Evolutionary conservation across 2,113 vertebrate genomes (phyloP).

Genomic region (Pungitius pungitius): DNA sequence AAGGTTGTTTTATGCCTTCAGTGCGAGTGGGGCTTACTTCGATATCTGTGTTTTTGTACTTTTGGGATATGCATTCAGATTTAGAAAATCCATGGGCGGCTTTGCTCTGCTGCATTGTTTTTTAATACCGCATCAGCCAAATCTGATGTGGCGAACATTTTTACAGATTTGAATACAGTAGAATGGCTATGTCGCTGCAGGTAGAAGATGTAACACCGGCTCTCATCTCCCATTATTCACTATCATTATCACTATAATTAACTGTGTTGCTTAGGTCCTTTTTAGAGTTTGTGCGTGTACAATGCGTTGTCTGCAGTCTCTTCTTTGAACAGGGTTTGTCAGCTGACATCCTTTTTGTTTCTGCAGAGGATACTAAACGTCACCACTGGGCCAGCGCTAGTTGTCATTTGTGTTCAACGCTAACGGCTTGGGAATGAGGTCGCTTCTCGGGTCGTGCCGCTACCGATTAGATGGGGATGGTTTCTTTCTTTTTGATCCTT

Average conservation of each 20-base stretch:
- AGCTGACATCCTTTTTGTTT: constrained; percentile 12
- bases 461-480: constrained; percentile 40
- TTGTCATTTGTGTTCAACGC: constrained; percentile 55
- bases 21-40: no score
- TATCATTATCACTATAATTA: neutral
- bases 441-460: constrained; percentile 34
- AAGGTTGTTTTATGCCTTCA: no score
- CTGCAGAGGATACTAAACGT: constrained; percentile 28
- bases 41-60: no score
- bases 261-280: neutral
- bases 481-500: constrained; percentile 35
- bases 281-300: neutral
- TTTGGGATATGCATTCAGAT: no score
- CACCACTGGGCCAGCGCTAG: constrained; percentile 29
- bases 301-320: neutral
- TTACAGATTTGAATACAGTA: neutral
- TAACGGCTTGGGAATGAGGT: constrained; percentile 42
- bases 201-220: neutral
- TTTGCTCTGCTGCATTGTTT: no score
- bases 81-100: no score
- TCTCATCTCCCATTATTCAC: neutral
- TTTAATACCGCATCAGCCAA: no score
- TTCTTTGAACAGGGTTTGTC: neutral
- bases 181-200: constrained; percentile 3
- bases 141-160: no score